Evolutionary conservation across 2,113 vertebrate species (phyloP), one percentile per base, ranked within the genome.

Genomic region (Labeo catla): DNA sequence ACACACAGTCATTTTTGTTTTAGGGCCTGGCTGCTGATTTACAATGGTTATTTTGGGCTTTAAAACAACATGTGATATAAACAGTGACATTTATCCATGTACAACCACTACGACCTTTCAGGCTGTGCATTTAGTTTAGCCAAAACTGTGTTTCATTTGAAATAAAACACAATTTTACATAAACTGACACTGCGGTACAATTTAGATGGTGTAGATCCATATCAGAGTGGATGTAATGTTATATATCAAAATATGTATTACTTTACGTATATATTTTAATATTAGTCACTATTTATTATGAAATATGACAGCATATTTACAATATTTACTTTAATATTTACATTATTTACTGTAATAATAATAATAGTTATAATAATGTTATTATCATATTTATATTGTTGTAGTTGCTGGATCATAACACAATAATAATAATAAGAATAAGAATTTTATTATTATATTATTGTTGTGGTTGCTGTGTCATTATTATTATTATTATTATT

Each of bases 1-100:
- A 80, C 52, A 43, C 66, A 73, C 10, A 72, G 19, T 2, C 5
- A 36, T 84, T 73, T 73, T 76, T 81, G 81, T 77, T 76, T 76
- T 13, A 68, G 50, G 19, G 19, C 59, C 80, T 36, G 80, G 23
- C 43, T 36, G 23, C 63, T 36, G 61, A 81, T 81, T 81, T 81
- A 66, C 16, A 8, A 39, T 47, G 21, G 16, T 52, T 78, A 80
- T 68, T 76, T 68, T 85, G 70, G 65, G 72, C n/a, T 11, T 43
- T 86, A n/a, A 19, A 36, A 82, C 63, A 70, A 82, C 47, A 82
- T 16, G 63, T 68, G 81, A 52, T 13, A 54, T 52, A 52, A 39
- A 70, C 28, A 70, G 13, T 70, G 47, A 70, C 16, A 28, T 82
- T 21, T 21, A 68, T 39, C 61, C 15, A 4, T 70, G 23, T 50